phyloP scores from a whole-genome alignment of 2,797 vertebrate species.

The Agapornis canus region DNA sequence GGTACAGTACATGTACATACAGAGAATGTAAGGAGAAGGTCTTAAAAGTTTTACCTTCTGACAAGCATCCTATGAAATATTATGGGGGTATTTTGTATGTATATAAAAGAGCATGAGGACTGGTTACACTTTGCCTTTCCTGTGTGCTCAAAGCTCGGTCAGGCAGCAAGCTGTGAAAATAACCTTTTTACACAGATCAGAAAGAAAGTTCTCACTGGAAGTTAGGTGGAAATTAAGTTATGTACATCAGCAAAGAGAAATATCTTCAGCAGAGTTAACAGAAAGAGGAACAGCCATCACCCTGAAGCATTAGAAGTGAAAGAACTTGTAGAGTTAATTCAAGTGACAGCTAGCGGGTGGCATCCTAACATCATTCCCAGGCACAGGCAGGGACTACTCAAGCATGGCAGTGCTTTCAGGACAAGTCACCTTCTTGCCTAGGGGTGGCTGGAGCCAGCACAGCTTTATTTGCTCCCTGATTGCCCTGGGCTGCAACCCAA shows the following conservation, averaged over 20 bases:
- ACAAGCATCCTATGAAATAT: not conserved
- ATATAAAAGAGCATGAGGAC: not conserved
- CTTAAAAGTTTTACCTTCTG: not conserved
- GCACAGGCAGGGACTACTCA: not conserved
- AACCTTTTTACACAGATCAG: accelerated
- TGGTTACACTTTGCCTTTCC: not conserved
- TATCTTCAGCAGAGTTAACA: not conserved
- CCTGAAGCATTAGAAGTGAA: not conserved
- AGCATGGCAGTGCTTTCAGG: not conserved
- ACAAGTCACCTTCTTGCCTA: not conserved
- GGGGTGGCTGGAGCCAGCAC: not conserved
- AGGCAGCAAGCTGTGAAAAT: not conserved
- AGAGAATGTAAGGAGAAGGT: not conserved
- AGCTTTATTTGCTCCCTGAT: not conserved
- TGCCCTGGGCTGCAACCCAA: not conserved
- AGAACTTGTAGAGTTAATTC: not conserved
- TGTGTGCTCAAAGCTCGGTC: not conserved
- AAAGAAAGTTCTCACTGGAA: not conserved
- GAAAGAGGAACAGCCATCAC: not conserved
- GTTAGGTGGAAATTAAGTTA: not conserved
- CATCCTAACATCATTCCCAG: not conserved
- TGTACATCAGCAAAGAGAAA: not conserved
- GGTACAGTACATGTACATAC: not conserved
- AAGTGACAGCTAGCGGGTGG: not conserved
- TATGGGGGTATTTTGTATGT: not conserved